A percentile compares a stretch with the other conserved stretches of the same genome.
phyloP scores from a whole-genome alignment of 2,888 invertebrate genomes.

The Chymomyza caudatula region DNA sequence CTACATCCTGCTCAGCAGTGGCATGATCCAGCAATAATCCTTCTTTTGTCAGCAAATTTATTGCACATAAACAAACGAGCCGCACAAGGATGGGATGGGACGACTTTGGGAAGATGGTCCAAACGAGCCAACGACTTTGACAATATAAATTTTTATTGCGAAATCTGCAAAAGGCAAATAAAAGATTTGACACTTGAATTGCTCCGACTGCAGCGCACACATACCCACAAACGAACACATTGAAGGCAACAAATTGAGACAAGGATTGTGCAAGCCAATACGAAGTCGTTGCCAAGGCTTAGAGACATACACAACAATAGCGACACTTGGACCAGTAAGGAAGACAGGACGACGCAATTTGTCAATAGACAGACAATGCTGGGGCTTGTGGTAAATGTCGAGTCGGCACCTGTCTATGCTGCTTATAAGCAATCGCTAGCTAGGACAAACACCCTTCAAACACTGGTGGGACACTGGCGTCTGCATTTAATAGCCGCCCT shows the following conservation, averaged over 20 bases:
- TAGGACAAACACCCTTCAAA: slow-evolving; percentile 15
- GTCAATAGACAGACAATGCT: neutral
- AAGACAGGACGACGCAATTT: neutral
- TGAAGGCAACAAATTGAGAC: slow-evolving; percentile 3
- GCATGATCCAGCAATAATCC: slow-evolving; percentile 74
- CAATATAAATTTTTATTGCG: slow-evolving; percentile 72
- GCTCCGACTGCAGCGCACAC: slow-evolving; percentile 51
- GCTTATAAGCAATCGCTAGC: slow-evolving; percentile 50
- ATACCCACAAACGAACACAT: neutral
- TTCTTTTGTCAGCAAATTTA: slow-evolving; percentile 77
- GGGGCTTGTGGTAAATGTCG: neutral
- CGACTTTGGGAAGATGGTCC: slow-evolving; percentile 41
- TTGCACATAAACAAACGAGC: slow-evolving; percentile 67
- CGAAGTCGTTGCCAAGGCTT: slow-evolving; percentile 22
- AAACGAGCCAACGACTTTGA: slow-evolving; percentile 48
- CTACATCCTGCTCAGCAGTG: slow-evolving; percentile 63
- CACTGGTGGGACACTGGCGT: slow-evolving; percentile 1
- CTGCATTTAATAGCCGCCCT: slow-evolving; percentile 57
- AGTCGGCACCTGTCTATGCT: slow-evolving; percentile 33
- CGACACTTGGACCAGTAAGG: neutral
- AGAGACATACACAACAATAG: slow-evolving; percentile 12
- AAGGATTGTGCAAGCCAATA: slow-evolving; percentile 12
- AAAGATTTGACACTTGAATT: slow-evolving; percentile 78
- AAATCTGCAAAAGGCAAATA: slow-evolving; percentile 77
- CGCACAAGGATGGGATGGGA: slow-evolving; percentile 7